Conservation (phyloP, 2,888 invertebrate genomes). For the Cryptosula pallasiana region DNA sequence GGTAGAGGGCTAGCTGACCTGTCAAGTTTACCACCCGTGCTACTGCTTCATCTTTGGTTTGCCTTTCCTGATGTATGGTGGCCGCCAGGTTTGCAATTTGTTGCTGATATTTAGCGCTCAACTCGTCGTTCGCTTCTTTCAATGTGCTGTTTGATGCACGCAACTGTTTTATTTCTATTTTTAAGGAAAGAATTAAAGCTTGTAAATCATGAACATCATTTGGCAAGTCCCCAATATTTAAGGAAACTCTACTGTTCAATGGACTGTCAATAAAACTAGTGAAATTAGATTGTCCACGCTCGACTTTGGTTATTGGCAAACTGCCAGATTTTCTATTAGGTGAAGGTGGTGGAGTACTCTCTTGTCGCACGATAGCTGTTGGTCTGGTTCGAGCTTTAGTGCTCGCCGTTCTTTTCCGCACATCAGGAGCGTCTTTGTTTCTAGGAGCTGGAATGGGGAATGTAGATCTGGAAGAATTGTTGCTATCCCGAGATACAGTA, state of each 20-base stretch:
- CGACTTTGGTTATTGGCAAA: neutral
- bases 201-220: conserved; percentile 17
- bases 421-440: neutral
- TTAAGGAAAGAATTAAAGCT: conserved; percentile 9
- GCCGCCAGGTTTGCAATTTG: conserved; percentile 27
- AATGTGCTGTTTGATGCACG: neutral
- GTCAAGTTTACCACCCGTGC: conserved; percentile 37
- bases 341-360: neutral
- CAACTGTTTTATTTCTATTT: neutral
- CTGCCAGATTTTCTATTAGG: neutral
- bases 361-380: neutral
- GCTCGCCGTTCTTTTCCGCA: neutral
- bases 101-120: neutral
- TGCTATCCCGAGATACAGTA: neutral
- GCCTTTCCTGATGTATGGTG: conserved; percentile 36
- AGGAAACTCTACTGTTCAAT: neutral
- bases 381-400: neutral
- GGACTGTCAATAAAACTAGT: conserved; percentile 22
- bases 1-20: conserved; percentile 36
- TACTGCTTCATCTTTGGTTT: conserved; percentile 38
- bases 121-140: neutral
- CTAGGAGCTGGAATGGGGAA: neutral
- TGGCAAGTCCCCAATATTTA: conserved; percentile 10
- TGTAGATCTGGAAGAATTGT: neutral
- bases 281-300: neutral